Base-by-base conservation (phyloP, 2,113 vertebrate genomes). In the Ibidorhyncha struthersii region DNA sequence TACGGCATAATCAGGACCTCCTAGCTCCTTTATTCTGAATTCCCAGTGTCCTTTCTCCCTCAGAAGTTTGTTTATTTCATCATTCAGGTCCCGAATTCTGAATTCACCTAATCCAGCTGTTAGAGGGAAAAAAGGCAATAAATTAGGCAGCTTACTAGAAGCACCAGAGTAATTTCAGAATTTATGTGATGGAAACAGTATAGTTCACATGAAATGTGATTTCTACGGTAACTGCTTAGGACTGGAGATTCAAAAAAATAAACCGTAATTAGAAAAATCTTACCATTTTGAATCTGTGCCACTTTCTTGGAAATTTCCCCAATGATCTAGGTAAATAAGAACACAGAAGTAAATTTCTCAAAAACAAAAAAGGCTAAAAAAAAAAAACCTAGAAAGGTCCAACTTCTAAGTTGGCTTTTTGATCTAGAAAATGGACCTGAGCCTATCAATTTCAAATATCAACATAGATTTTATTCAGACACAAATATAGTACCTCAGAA, bases 1-100 rank as follows among this genome's bases (percentile, higher is more conserved):
- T 96, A 99, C 99, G 62, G 96, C 98, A 36, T 99, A 99, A 96
- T 99, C 99, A 4, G 99, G 99, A 22, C 99, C 99, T 26, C 99
- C 98, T 4, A 99, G 98, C 62, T 99, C 99, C 89, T 98, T 99
- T 96, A 99, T 99, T 63, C 99, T 98, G 86, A 99, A 98, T 55
- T 99, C 99, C 99, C 99, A 99, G 97, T 99, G 99, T 66, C 99
- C 98, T 47, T 99, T 99, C 89, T 99, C 99, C 95, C 99, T 98
- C n/a, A 99, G 98, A 61, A 99, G 98, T 93, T 99, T 99, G 96
- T 99, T 99, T 96, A 99, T 99, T 97, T 99, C 99, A 98, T 99
- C 99, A 0, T 99, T 99, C 74, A 99, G 96, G 96, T 99, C 99
- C 10, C 99, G 98, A 73, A 99, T 99, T 97, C 98, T 98, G 97